Conservation (phyloP, 2,888 invertebrate species). For the Chymomyza amoena region DNA sequence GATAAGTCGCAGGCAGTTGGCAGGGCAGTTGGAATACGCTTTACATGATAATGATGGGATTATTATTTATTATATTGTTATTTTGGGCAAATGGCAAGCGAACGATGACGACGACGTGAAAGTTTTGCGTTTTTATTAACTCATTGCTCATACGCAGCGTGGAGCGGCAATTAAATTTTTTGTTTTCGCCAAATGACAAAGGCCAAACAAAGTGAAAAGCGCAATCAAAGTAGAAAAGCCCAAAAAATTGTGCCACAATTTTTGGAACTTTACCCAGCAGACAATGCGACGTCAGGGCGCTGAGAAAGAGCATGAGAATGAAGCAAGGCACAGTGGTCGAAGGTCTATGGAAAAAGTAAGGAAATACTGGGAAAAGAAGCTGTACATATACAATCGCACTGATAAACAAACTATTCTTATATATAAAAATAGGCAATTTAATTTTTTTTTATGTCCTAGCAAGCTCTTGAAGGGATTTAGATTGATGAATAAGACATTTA, state of each 20-base stretch:
- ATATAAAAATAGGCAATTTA: no score
- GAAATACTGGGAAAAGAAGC: no score
- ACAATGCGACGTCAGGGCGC: slow-evolving; percentile 49
- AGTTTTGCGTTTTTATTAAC: slow-evolving; percentile 35
- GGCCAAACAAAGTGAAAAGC: slow-evolving; percentile 27
- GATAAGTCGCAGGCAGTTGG: slow-evolving; percentile 45
- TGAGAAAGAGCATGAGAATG: background rate
- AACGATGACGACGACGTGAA: background rate
- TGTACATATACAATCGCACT: no score
- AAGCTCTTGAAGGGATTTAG: no score
- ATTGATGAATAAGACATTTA: no score
- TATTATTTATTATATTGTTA: slow-evolving; percentile 61
- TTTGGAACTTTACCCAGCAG: slow-evolving; percentile 21
- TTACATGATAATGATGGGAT: slow-evolving; percentile 66
- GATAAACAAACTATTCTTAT: no score
- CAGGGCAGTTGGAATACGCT: slow-evolving; percentile 19
- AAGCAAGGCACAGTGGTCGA: background rate
- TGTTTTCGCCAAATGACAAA: slow-evolving; percentile 27
- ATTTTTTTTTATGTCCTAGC: no score
- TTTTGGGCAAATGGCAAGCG: background rate
- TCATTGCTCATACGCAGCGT: slow-evolving; percentile 57
- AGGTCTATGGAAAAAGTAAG: no score
- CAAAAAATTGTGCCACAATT: background rate
- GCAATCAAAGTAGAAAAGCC: slow-evolving; percentile 9
- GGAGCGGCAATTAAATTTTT: slow-evolving; percentile 65